Evolutionary conservation across 37 sponge, comb jelly and placozoan species (phyloP).

Genomic region (Eunapius fragilis): DNA sequence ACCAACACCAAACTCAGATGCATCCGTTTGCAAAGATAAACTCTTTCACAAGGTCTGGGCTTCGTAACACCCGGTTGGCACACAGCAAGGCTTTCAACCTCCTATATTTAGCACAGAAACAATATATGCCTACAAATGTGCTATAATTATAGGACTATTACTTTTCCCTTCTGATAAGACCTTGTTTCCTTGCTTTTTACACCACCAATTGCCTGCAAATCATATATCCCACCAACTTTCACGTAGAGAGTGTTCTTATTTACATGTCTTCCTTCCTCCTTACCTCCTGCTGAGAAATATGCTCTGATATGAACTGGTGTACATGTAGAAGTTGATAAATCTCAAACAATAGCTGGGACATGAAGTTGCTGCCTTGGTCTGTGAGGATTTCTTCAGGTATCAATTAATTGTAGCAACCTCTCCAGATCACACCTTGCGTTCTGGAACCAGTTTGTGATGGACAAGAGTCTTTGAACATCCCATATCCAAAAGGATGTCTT

Average conservation of each 20-base stretch:
- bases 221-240: no score
- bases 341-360: constrained; percentile 1
- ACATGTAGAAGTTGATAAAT: constrained; percentile 5
- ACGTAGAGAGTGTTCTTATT: no score
- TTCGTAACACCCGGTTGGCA: constrained; percentile 14
- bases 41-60: constrained; percentile 12
- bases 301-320: no score
- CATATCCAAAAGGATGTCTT: no score
- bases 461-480: no score
- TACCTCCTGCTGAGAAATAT: no score
- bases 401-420: constrained; percentile 9
- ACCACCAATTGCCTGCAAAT: no score
- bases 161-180: constrained; percentile 34
- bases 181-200: not conserved
- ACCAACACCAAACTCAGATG: constrained; percentile 47
- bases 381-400: constrained; percentile 25
- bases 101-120: not conserved
- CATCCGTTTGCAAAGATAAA: constrained; percentile 60
- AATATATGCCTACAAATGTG: no score
- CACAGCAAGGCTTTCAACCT: constrained; percentile 20
- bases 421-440: no score
- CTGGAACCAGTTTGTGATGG: no score
- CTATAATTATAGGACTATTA: no score
- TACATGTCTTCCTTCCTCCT: no score
- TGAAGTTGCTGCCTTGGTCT: constrained; percentile 27